Conservation (phyloP, 2,888 invertebrate genomes). For the Tetragnatha montana region DNA sequence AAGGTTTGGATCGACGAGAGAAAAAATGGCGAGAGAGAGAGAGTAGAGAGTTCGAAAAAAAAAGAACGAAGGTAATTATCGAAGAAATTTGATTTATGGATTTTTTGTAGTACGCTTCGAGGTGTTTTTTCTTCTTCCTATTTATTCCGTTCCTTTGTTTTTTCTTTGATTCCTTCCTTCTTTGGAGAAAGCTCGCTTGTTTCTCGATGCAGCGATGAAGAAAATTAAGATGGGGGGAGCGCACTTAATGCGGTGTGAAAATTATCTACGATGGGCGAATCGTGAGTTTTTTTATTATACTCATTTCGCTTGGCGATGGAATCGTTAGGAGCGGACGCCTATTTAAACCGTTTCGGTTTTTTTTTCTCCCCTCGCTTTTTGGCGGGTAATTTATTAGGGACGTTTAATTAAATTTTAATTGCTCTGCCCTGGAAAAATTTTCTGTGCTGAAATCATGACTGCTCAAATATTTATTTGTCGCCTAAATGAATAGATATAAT, state of each 20-base stretch:
- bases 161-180: slow-evolving; percentile 42
- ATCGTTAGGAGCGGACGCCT: not conserved
- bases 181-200: slow-evolving; percentile 61
- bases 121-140: slow-evolving; percentile 8
- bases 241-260: slow-evolving; percentile 68
- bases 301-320: slow-evolving; percentile 37
- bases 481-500: not conserved
- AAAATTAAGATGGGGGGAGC: slow-evolving; percentile 55
- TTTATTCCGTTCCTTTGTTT: slow-evolving; percentile 29
- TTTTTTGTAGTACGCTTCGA: slow-evolving; percentile 37
- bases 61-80: slow-evolving; percentile 67
- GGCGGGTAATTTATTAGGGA: slow-evolving; percentile 64
- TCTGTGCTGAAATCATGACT: not conserved
- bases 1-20: not conserved
- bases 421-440: slow-evolving; percentile 9
- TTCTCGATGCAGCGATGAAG: slow-evolving; percentile 59
- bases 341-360: slow-evolving; percentile 29
- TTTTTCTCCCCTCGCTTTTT: slow-evolving; percentile 9
- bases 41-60: slow-evolving; percentile 1
- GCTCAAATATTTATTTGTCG: not conserved
- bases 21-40: not conserved
- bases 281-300: slow-evolving; percentile 41
- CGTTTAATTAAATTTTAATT: slow-evolving; percentile 70
- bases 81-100: slow-evolving; percentile 70
- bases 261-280: slow-evolving; percentile 52